Percentiles rank a stretch among this genome's conserved stretches.
phyloP scores from a whole-genome alignment of 2,888 invertebrate genomes.

The Elegia similella region DNA sequence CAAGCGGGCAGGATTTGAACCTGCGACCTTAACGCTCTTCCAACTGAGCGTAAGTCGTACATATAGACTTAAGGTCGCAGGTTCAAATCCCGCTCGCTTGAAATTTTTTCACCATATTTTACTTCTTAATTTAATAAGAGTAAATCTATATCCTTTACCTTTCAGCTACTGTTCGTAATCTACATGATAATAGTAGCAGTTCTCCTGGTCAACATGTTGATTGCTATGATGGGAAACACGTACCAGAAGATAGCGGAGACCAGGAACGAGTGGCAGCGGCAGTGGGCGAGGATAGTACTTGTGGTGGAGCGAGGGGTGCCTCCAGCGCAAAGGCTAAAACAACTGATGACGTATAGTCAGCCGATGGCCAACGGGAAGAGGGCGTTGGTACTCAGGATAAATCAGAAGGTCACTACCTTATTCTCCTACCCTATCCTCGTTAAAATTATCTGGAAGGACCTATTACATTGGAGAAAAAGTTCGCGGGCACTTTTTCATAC shows the following conservation, averaged over 20 bases:
- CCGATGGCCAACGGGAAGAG: constrained; percentile 94
- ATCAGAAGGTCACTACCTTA: constrained; percentile 94
- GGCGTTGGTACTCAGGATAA: constrained; percentile 92
- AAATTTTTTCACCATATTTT: too few species aligned
- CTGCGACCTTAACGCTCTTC: too few species aligned
- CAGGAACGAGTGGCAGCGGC: constrained; percentile 97
- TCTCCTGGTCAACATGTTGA: constrained; percentile 97
- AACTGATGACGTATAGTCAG: constrained; percentile 95
- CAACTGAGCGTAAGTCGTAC: too few species aligned
- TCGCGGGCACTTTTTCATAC: too few species aligned
- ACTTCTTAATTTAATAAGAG: too few species aligned
- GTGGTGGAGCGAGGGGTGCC: constrained; percentile 98
- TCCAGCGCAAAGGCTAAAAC: constrained; percentile 91
- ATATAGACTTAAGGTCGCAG: too few species aligned
- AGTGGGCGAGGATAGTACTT: constrained; percentile 98
- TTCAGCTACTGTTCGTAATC: constrained; percentile 93
- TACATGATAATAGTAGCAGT: constrained; percentile 99
- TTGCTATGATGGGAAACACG: constrained; percentile 99
- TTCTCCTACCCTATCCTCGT: too few species aligned
- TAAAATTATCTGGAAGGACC: too few species aligned
- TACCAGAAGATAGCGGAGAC: constrained; percentile 99
- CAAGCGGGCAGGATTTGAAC: too few species aligned
- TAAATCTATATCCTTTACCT: constrained; percentile 23
- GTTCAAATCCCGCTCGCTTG: too few species aligned
- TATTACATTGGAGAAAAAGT: too few species aligned